Conservation (phyloP, 2,888 invertebrate species). For the Panorpa germanica region DNA sequence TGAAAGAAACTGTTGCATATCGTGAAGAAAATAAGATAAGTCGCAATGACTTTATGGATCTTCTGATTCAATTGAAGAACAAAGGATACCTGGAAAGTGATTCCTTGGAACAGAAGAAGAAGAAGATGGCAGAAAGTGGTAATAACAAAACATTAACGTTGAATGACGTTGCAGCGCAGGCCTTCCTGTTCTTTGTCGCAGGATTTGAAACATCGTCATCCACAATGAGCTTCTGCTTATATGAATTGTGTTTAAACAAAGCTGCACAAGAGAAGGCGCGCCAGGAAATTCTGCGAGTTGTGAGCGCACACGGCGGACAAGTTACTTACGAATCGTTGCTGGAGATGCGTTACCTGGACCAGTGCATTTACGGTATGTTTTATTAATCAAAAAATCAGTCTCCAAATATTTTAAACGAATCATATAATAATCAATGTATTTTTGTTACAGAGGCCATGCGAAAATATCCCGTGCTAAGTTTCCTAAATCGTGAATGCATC, state of each 20-base stretch:
- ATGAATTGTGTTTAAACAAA: conserved; percentile 21
- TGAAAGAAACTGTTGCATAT: conserved; percentile 3
- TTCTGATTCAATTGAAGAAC: conserved; percentile 4
- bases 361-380: too few relatives aligned
- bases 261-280: conserved; percentile 21
- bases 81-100: not conserved
- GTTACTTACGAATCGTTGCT: conserved; percentile 21
- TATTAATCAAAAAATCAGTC: too few relatives aligned
- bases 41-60: not conserved
- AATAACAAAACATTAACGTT: too few relatives aligned
- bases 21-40: conserved; percentile 4
- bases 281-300: conserved; percentile 18
- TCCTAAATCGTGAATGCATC: conserved; percentile 28
- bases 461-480: conserved; percentile 30
- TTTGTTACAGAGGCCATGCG: conserved; percentile 32
- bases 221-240: conserved; percentile 21
- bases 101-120: conserved; percentile 21
- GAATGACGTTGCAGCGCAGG: conserved; percentile 23
- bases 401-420: too few relatives aligned
- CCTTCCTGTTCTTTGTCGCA: conserved; percentile 24
- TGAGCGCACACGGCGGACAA: conserved; percentile 17
- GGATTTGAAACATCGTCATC: conserved; percentile 27
- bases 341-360: conserved; percentile 23
- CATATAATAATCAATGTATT: too few relatives aligned
- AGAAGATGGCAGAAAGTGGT: too few relatives aligned